Base-by-base conservation (phyloP, 2,113 vertebrate species). In the Sander vitreus region DNA sequence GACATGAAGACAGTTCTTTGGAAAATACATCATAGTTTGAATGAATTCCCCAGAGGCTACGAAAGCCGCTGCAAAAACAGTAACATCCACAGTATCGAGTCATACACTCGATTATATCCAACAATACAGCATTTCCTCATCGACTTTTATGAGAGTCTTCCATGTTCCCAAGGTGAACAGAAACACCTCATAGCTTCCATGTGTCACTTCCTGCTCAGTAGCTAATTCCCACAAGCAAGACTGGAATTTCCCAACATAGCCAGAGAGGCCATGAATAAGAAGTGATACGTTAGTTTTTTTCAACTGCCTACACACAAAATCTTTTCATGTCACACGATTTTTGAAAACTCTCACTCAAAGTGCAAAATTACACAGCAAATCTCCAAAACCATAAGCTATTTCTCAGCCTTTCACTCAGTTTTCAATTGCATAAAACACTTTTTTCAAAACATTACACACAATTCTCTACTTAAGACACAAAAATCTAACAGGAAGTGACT, bases 181-280 rank as follows among this genome's bases (percentile, higher is more conserved):
- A 92, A 91, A 92, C 82, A 87, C 76, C 50, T 87, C 80, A 85
- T 43, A 55, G 58, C 78, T 80, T 91, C 81, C 78, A 84, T 68
- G 69, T 91, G 89, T 93, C 88, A 88, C 87, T 90, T 95, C 93
- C 93, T 92, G 81, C 63, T 78, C 57, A 54, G 78, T 25, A 73
- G 72, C 71, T 74, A 39, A 86, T 78, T 91, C 90, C 85, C 84
- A 84, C n/a, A n/a, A 66, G 80, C 58, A 9, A 59, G 65, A 59
- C 76, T 88, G 81, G 85, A 89, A 80, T 89, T 93, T 93, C 89
- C 89, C 85, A 92, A 71, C 45, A 18, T 4, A 25, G 68, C 55
- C 67, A 53, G 66, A 66, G 45, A 54, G 33, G 14, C 30, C 19
- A 66, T 47, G 64, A 84, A 62, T 58, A 63, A 63, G 76, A 86